Conservation (phyloP, 37 sponge, comb jelly and placozoan genomes). For the Ianthella basta region DNA sequence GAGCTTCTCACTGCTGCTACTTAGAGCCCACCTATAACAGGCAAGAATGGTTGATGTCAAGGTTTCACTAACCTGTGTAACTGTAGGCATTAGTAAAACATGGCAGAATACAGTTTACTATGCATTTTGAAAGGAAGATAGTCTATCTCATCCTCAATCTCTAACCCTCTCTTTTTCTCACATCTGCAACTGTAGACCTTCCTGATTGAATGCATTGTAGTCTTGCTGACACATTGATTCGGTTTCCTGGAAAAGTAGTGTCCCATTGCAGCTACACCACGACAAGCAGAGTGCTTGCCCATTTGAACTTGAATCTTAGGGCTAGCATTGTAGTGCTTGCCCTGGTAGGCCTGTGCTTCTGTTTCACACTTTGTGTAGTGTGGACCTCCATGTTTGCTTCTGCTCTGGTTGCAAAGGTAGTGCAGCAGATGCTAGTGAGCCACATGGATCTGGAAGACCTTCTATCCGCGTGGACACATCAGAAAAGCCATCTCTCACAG, state of each 20-base stretch:
- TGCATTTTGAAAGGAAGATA: slow-evolving; percentile 10
- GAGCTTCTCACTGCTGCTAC: too few species aligned
- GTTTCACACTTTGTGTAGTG: not conserved
- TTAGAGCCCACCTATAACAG: too few species aligned
- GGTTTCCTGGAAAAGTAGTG: slow-evolving; percentile 15
- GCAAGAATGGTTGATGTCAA: too few species aligned
- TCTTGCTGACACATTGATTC: not conserved
- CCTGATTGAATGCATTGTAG: slow-evolving; percentile 23
- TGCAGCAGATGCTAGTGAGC: not conserved
- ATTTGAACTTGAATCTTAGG: not conserved
- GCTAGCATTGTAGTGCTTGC: slow-evolving; percentile 1
- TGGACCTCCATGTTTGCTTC: slow-evolving; percentile 10
- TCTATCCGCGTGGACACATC: not conserved
- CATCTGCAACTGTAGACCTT: not conserved
- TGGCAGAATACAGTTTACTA: too few species aligned
- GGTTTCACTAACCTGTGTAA: too few species aligned
- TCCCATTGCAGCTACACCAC: slow-evolving; percentile 34
- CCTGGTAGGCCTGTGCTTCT: slow-evolving; percentile 19
- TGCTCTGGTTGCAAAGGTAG: slow-evolving; percentile 1
- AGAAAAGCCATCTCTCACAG: slow-evolving; percentile 35
- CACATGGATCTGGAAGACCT: slow-evolving; percentile 15
- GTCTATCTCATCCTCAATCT: not conserved
- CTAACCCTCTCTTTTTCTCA: not conserved
- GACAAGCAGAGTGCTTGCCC: slow-evolving; percentile 14
- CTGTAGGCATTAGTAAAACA: too few species aligned